Base-by-base conservation (phyloP, 2,888 invertebrate genomes). In the Vanessa cardui region DNA sequence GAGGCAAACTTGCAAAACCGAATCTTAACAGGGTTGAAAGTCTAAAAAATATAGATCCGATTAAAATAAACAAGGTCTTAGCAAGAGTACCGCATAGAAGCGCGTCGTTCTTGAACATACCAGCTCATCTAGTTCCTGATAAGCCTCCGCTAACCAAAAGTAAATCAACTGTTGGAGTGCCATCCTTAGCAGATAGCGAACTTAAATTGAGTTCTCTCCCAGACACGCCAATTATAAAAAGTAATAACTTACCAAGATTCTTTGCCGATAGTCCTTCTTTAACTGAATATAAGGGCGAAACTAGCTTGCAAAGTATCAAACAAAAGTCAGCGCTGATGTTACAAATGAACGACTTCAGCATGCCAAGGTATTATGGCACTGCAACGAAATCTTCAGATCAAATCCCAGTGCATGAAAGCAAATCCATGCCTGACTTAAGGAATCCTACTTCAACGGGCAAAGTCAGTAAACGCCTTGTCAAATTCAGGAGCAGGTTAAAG, bases 341-440 rank as follows among this genome's bases (percentile, higher is more conserved):
- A 45, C 87, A 90, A 33, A 91, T 93, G 70, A 85, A 85, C 61
- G 95, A 95, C 72, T 94, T 93, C 64, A 94, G 94, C 21, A 95
- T 95, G 95, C 95, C 95, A 0, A 86, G 95, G 68, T 94, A 94
- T 74, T 95, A 94, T 73, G 93, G 94, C 0, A 85, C 90, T 1
- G 81, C 89, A 1, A 76, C 87, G 0, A 87, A 89, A 56, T 71
- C 83, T 0, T 72, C 78, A 0, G 87, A 89, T 45, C 77, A 78
- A 6, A 70, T 80, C 3, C 80, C 90, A 0, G 87, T 90, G 0
- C 89, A 90, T 45, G 91, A 92, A 63, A 93, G 93, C 62, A 93
- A 91, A 60, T 93, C 93, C 0, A 92, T 93, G 92, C 93, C 93
- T 1, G 93, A 93, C 78, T 80, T 93, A 26, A 85, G 91, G 49